phyloP scores from a whole-genome alignment of 2,113 vertebrate species.

The Ibidorhyncha struthersii region DNA sequence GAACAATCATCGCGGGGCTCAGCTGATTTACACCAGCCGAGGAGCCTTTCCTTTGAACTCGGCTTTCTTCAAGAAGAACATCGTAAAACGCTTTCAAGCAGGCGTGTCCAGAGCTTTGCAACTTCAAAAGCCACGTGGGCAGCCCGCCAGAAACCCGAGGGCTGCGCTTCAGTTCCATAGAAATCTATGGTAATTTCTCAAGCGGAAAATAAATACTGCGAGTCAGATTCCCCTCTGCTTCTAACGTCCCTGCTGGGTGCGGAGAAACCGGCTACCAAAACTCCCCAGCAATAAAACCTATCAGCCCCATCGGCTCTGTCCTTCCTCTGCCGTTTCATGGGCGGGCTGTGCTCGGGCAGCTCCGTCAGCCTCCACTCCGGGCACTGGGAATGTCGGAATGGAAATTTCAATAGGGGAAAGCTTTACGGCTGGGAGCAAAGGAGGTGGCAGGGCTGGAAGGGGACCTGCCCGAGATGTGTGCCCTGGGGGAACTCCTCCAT shows the following conservation, averaged over 20 bases:
- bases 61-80: not conserved
- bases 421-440: not conserved
- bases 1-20: not conserved
- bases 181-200: conserved; percentile 18
- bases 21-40: conserved; percentile 5
- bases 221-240: not conserved
- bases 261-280: not conserved
- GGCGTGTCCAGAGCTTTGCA: conserved; percentile 11
- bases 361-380: not conserved
- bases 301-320: not conserved
- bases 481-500: not conserved
- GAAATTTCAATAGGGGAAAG: not conserved
- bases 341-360: not conserved
- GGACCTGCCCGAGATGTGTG: not conserved
- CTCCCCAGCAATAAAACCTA: not conserved
- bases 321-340: not conserved
- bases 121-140: conserved; percentile 24
- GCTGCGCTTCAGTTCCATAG: not conserved
- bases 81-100: not conserved
- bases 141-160: not conserved
- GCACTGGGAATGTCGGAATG: fast-evolving
- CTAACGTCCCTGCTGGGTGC: not conserved
- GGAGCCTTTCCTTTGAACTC: conserved; percentile 19
- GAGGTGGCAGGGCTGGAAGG: not conserved
- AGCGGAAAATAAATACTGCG: not conserved